Conservation (phyloP, 2,113 vertebrate genomes). For the Notothenia rossii region DNA sequence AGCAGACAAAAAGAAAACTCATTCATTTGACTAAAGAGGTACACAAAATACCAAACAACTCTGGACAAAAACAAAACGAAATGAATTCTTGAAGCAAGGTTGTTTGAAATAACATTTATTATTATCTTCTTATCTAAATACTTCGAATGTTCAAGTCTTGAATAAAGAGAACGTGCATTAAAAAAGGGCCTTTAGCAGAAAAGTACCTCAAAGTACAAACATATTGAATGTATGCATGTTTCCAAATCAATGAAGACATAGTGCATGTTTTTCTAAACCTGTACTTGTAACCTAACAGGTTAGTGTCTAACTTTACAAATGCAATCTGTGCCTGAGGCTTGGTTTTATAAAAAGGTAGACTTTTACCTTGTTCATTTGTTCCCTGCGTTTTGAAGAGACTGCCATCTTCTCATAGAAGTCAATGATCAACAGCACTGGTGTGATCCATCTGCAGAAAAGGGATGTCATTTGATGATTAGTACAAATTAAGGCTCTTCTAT, state of each 20-base stretch:
- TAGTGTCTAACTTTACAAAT: not conserved
- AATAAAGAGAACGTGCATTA: not conserved
- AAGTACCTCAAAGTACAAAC: too few relatives aligned
- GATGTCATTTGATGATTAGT: not conserved
- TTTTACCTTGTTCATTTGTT: slow-evolving; percentile 93
- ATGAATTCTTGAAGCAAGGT: not conserved
- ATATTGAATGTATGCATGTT: too few relatives aligned
- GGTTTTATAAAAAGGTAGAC: not conserved
- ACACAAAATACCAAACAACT: not conserved
- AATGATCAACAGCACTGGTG: slow-evolving; percentile 92
- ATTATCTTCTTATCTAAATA: not conserved
- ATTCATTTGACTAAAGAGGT: not conserved
- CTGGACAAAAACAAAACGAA: not conserved
- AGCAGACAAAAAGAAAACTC: not conserved
- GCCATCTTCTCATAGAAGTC: slow-evolving; percentile 97
- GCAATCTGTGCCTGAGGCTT: not conserved
- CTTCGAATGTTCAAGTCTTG: not conserved
- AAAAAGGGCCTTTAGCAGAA: not conserved
- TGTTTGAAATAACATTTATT: not conserved
- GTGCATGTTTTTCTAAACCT: not conserved
- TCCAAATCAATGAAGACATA: not conserved
- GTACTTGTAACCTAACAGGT: not conserved
- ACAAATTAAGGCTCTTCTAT: not conserved
- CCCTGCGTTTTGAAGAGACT: slow-evolving; percentile 92
- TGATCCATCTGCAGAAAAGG: slow-evolving; percentile 89